Conservation (phyloP, 2,113 vertebrate genomes). For the Scortum barcoo region DNA sequence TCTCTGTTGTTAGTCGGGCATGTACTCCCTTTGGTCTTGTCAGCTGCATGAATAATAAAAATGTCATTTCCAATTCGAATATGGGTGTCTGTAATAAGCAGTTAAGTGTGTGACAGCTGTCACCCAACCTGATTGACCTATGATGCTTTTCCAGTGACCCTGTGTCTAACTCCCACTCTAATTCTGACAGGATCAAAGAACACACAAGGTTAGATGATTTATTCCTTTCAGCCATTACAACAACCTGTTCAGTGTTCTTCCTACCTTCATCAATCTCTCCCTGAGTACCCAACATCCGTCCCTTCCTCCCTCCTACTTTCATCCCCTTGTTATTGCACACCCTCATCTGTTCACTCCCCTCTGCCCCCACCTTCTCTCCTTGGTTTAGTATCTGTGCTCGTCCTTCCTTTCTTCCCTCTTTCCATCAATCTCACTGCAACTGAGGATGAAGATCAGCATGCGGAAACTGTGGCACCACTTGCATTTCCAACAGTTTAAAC, state of each 20-base stretch:
- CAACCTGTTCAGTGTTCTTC: slow-evolving; percentile 9
- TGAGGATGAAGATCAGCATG: slow-evolving; percentile 28
- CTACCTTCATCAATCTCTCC: neutral
- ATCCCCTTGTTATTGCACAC: neutral
- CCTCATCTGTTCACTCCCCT: neutral
- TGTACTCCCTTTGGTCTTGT: neutral
- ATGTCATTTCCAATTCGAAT: neutral
- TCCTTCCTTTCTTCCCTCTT: neutral
- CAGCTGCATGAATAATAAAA: neutral
- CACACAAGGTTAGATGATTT: slow-evolving; percentile 24
- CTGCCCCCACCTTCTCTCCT: neutral
- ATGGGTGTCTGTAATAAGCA: neutral
- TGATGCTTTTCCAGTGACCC: slow-evolving; percentile 46
- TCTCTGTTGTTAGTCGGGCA: too few relatives aligned
- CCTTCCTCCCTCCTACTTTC: neutral
- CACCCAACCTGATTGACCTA: slow-evolving; percentile 77
- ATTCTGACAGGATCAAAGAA: slow-evolving; percentile 73
- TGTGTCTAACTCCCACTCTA: slow-evolving; percentile 87
- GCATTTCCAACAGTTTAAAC: slow-evolving; percentile 23
- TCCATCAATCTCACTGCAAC: neutral
- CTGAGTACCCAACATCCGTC: neutral
- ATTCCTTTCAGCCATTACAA: neutral
- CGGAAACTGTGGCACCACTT: neutral
- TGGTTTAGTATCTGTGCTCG: neutral
- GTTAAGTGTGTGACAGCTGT: slow-evolving; percentile 1